A percentile compares a stretch with the other conserved stretches of the same genome.
Conservation (phyloP, 2,888 invertebrate species). For the Conchocele bisecta region DNA sequence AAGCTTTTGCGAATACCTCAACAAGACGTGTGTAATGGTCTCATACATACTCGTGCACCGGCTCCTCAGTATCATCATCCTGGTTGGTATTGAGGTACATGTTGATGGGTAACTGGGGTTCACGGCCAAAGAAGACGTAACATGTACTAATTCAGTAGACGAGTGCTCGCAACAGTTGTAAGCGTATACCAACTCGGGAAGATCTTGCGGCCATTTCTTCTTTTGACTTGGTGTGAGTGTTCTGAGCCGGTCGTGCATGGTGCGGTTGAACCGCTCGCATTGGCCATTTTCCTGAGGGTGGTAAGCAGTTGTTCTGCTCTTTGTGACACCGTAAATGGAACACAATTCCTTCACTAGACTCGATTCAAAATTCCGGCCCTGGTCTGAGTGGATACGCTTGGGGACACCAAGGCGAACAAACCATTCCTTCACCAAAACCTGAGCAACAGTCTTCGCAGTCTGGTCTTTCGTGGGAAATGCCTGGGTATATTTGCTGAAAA, state of each 20-base stretch:
- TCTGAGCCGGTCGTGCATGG: slow-evolving; percentile 52
- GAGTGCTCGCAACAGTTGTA: slow-evolving; percentile 47
- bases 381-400: slow-evolving; percentile 46
- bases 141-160: too few species aligned
- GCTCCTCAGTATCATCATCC: too few species aligned
- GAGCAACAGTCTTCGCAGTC: slow-evolving; percentile 50
- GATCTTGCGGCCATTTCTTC: slow-evolving; percentile 45
- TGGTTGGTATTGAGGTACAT: too few species aligned
- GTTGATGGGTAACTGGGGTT: too few species aligned
- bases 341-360: slow-evolving; percentile 40
- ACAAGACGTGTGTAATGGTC: too few species aligned
- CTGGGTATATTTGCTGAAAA: slow-evolving; percentile 58
- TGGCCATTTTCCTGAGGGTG: slow-evolving; percentile 57
- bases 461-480: slow-evolving; percentile 58
- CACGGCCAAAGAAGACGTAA: too few species aligned
- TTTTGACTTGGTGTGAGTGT: slow-evolving; percentile 46
- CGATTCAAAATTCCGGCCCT: slow-evolving; percentile 49
- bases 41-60: too few species aligned
- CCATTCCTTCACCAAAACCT: slow-evolving; percentile 51
- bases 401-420: slow-evolving; percentile 57
- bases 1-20: too few species aligned
- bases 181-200: slow-evolving; percentile 48
- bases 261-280: slow-evolving; percentile 61
- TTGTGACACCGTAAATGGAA: slow-evolving; percentile 41
- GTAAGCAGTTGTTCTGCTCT: slow-evolving; percentile 53